Base-by-base conservation (phyloP, 2,888 invertebrate genomes). In the Melanchra persicariae region DNA sequence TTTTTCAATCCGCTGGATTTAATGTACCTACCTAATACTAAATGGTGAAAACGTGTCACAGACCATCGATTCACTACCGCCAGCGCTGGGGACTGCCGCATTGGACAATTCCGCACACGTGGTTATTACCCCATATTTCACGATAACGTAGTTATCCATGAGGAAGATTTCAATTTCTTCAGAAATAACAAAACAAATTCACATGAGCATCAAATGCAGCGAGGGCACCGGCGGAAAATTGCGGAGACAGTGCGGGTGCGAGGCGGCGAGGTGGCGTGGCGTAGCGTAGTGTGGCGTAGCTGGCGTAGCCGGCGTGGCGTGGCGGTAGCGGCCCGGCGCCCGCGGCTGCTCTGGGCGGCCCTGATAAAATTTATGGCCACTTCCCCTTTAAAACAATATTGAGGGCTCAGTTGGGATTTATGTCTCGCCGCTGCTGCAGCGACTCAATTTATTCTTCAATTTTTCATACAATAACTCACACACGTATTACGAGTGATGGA, bases 311-410 rank as follows among this genome's bases (percentile, higher is more conserved):
- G 74, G 82, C 79, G 84, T 74, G 76, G 83, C 84, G 86, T 81
- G 82, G 83, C 86, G 83, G 79, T 83, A 81, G 86, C 80, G 82
- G 85, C 80, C 87, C 87, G 88, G 88, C 85, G 90, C 87, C 87
- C 89, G 89, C 89, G 89, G 91, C 91, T 84, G 88, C 88, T 87
- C 93, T 95, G 95, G 92, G 93, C 93, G 92, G 93, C 93, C 93
- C 94, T 95, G 96, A 96, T 96, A 96, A 95, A 96, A 96, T 96
- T 96, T 96, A 96, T 96, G 96, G 95, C 95, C 94, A 95, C 95
- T 95, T 95, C 95, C 96, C 95, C 95, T 96, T 96, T 96, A 96
- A 96, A 96, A 96, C 96, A 96, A 96, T 96, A 96, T 96, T 96
- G 96, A 96, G 95, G 96, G 96, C 95, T 96, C 96, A 94, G 95